Percentiles rank a stretch among this genome's conserved stretches.
Evolutionary conservation across 2,888 invertebrate species (phyloP).

Genomic region (Dyspetes luteomarginatus): DNA sequence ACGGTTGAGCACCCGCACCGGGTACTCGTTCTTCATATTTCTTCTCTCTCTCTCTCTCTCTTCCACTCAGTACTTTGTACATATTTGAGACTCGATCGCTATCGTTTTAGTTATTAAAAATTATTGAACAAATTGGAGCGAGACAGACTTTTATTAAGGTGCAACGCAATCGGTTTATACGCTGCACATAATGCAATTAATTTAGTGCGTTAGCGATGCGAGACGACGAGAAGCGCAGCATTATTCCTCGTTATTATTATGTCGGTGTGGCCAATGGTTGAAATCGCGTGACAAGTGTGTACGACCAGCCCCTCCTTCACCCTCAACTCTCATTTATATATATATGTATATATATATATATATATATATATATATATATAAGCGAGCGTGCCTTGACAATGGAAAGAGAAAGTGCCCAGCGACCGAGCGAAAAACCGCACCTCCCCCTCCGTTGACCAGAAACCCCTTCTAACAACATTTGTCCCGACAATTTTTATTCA

Average conservation of each 20-base stretch:
- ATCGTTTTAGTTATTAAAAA: constrained; percentile 66
- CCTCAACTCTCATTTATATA: background rate
- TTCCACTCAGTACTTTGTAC: no score
- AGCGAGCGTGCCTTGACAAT: background rate
- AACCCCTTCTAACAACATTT: background rate
- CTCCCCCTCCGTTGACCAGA: background rate
- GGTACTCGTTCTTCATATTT: background rate
- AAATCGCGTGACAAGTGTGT: constrained; percentile 81
- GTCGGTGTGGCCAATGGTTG: constrained; percentile 58
- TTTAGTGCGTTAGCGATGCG: constrained; percentile 73
- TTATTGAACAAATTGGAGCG: constrained; percentile 70
- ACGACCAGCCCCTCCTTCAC: constrained; percentile 7
- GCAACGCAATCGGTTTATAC: constrained; percentile 35
- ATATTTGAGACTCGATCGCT: background rate
- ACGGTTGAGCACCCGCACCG: no score
- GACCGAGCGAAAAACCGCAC: constrained; percentile 42
- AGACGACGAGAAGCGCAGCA: constrained; percentile 74
- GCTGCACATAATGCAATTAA: constrained; percentile 77
- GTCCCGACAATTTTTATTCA: background rate
- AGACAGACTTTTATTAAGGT: constrained; percentile 65
- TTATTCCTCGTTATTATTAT: constrained; percentile 76
- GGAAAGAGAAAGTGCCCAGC: constrained; percentile 35
- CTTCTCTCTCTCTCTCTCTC: background rate
- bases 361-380: background rate
- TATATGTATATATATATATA: no score